phyloP scores from a whole-genome alignment of 1,140 invertebrate genomes.

The Cydia splendana region DNA sequence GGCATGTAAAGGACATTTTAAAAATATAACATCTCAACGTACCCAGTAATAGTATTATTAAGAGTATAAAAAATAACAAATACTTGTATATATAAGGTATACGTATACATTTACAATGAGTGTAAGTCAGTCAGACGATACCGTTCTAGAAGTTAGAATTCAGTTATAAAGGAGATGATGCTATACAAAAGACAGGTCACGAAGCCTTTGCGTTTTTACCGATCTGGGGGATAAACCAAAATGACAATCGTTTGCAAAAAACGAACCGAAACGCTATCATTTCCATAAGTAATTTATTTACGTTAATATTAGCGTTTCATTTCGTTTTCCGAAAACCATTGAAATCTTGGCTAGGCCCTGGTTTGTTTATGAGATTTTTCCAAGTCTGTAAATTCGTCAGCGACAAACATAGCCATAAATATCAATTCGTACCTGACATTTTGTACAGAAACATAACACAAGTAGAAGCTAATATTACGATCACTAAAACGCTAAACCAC shows the following conservation, averaged over 20 bases:
- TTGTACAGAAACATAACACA: slow-evolving; percentile 11
- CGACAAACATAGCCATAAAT: too few relatives aligned
- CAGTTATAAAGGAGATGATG: not conserved
- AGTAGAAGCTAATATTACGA: not conserved
- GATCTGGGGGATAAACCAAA: not conserved
- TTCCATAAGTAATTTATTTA: too few relatives aligned
- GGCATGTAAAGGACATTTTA: slow-evolving; percentile 26
- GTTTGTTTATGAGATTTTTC: not conserved
- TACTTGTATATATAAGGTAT: slow-evolving; percentile 21
- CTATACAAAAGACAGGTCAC: not conserved
- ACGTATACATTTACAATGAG: slow-evolving; percentile 25
- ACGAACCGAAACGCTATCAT: too few relatives aligned
- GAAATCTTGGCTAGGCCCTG: too few relatives aligned
- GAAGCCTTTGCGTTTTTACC: not conserved
- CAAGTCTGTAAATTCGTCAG: not conserved
- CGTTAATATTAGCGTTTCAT: too few relatives aligned
- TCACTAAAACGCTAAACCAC: slow-evolving; percentile 13
- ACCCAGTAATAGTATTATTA: slow-evolving; percentile 10
- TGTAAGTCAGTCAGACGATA: slow-evolving; percentile 11
- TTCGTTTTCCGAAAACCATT: too few relatives aligned
- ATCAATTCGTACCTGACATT: not conserved
- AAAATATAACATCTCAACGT: slow-evolving; percentile 26
- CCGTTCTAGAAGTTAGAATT: slow-evolving; percentile 6
- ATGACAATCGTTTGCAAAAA: too few relatives aligned
- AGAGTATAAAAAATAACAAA: slow-evolving; percentile 20